These are phyloP conservation scores for Drosophila helvetica DNA, from an alignment of 2,888 invertebrate species.

Conservation along the genomic window DNA sequence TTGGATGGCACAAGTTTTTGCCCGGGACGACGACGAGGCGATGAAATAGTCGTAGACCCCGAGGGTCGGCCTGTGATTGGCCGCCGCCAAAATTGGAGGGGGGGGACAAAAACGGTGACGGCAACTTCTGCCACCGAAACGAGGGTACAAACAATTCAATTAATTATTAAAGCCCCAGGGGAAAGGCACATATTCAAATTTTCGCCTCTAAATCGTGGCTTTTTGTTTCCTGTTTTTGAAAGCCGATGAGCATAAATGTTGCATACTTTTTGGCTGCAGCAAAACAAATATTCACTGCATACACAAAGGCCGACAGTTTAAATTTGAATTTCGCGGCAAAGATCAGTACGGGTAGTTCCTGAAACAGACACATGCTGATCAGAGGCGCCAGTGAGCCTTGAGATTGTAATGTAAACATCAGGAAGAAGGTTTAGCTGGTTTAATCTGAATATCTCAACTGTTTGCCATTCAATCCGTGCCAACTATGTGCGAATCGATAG, in stretches of 20 bases:
- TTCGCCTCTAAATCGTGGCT: conserved; percentile 13
- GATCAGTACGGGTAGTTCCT: no score
- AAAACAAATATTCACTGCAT: conserved; percentile 2
- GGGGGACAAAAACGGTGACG: background rate
- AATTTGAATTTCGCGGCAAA: background rate
- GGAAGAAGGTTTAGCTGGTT: background rate
- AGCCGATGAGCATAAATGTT: background rate
- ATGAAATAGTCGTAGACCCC: conserved; percentile 27
- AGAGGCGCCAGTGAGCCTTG: no score
- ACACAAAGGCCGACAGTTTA: conserved; percentile 23
- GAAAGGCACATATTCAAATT: conserved; percentile 3
- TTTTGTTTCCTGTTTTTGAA: conserved; percentile 11
- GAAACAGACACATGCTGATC: no score
- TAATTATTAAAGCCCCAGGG: conserved; percentile 33
- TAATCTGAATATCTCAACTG: background rate
- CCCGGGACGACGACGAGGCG: conserved; percentile 21
- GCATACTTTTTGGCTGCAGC: conserved; percentile 27
- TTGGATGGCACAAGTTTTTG: conserved; percentile 45
- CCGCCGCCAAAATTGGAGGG: background rate
- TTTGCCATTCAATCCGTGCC: background rate
- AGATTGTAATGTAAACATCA: background rate
- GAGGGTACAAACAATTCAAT: conserved; percentile 15
- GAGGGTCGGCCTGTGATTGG: background rate
- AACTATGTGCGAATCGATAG: background rate
- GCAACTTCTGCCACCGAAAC: background rate